Percentiles rank a stretch among this genome's conserved stretches.
These are phyloP conservation scores for Otus sunia DNA, from an alignment of 2,113 vertebrate species.

Conservation along the genomic window DNA sequence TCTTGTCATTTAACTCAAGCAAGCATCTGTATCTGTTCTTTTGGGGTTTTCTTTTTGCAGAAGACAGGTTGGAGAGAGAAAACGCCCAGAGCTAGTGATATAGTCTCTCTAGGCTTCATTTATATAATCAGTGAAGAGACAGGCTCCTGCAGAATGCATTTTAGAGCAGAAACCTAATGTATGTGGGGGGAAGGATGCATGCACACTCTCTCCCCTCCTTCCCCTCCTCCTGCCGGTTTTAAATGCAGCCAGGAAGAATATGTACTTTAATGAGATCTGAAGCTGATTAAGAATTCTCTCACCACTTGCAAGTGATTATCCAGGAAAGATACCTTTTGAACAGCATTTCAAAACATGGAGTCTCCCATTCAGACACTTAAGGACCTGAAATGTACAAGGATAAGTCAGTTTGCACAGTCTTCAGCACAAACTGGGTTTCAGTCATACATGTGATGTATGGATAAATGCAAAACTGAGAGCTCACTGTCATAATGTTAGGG, in stretches of 20 bases:
- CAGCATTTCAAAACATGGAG: not conserved
- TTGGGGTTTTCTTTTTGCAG: not conserved
- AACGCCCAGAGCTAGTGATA: not conserved
- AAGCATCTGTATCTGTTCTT: not conserved
- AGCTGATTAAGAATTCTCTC: not conserved
- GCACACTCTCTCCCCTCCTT: accelerated
- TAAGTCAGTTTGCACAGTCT: not conserved
- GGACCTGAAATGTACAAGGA: not conserved
- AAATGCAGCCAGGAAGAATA: not conserved
- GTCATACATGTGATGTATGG: not conserved
- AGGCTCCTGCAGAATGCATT: not conserved
- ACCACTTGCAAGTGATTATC: not conserved
- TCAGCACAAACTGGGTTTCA: not conserved
- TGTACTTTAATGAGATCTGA: not conserved
- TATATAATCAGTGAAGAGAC: not conserved
- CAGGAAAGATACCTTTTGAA: too few relatives aligned
- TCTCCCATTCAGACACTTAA: not conserved
- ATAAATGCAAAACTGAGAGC: not conserved
- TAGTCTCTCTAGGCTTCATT: not conserved
- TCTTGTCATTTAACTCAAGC: not conserved
- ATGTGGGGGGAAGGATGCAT: not conserved
- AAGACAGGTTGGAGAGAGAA: not conserved
- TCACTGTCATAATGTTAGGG: not conserved
- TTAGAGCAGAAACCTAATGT: not conserved
- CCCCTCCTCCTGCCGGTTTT: not conserved